phyloP scores from a whole-genome alignment of 2,113 vertebrate species.

The Cranoglanis bouderius region DNA sequence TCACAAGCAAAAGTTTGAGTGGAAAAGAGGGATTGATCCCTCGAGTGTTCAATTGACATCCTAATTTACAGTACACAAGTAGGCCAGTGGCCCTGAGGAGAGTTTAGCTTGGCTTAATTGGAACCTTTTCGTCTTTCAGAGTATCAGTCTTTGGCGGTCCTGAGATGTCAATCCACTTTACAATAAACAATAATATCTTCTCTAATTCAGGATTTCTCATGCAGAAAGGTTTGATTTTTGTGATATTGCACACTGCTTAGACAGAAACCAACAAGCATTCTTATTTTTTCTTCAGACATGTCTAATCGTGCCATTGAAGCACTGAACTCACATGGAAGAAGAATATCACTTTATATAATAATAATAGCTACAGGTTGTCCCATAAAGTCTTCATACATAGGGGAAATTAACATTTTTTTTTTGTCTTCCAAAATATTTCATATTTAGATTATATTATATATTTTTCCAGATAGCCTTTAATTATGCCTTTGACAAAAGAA shows the following conservation, averaged over 20 bases:
- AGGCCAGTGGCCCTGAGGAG: constrained; percentile 50
- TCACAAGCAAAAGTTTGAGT: neutral
- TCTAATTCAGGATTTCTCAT: neutral
- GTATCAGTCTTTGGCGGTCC: constrained; percentile 4
- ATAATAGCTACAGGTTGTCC: no score
- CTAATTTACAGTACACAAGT: constrained; percentile 55
- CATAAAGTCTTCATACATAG: no score
- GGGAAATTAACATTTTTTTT: no score
- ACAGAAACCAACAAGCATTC: neutral
- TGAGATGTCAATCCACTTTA: neutral
- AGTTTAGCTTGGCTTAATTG: constrained; percentile 48
- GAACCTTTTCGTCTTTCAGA: constrained; percentile 33
- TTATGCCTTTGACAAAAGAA: no score
- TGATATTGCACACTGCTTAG: neutral
- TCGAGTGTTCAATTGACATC: constrained; percentile 43
- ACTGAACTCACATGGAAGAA: neutral
- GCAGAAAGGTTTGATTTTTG: neutral
- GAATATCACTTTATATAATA: neutral
- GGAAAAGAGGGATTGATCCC: constrained; percentile 28
- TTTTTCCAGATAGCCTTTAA: no score
- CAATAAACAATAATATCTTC: constrained; percentile 35
- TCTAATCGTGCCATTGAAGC: neutral
- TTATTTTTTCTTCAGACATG: neutral
- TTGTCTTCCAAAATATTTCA: no score
- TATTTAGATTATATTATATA: no score